Percentiles rank a stretch among this genome's conserved stretches.
These are phyloP conservation scores for Parascotia fuliginaria DNA, from an alignment of 2,888 invertebrate species.

Conservation along the genomic window DNA sequence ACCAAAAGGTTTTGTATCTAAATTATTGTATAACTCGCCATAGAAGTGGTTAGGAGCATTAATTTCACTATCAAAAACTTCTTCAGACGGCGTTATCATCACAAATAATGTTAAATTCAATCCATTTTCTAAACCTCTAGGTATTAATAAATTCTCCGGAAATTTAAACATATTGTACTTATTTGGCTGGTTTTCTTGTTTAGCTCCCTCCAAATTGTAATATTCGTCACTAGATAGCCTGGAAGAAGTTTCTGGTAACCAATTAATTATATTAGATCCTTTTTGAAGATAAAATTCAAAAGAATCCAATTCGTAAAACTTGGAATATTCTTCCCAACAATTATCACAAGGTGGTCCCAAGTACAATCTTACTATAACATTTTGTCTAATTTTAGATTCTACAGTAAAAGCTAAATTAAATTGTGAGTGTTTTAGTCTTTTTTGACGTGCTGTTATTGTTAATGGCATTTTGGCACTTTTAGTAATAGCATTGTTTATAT, in stretches of 20 bases:
- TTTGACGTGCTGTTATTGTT: conserved; percentile 63
- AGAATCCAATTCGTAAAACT: conserved; percentile 70
- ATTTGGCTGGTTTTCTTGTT: conserved; percentile 37
- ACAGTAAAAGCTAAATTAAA: conserved; percentile 65
- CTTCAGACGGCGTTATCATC: conserved; percentile 60
- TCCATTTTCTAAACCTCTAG: conserved; percentile 66
- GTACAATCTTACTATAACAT: conserved; percentile 65
- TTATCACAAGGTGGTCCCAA: conserved; percentile 68
- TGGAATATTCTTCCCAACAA: conserved; percentile 62
- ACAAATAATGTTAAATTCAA: conserved; percentile 72
- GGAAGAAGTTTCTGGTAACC: conserved; percentile 59
- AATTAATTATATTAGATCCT: conserved; percentile 64
- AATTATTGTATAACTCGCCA: conserved; percentile 47
- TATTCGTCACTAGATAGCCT: conserved; percentile 60
- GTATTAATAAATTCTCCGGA: conserved; percentile 69
- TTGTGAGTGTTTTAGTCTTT: conserved; percentile 63
- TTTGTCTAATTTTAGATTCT: conserved; percentile 50
- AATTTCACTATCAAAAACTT: conserved; percentile 39
- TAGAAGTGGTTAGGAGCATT: conserved; percentile 48
- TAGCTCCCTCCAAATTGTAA: conserved; percentile 53
- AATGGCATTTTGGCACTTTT: conserved; percentile 41
- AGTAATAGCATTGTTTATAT: conserved; percentile 57
- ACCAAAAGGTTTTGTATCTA: conserved; percentile 68
- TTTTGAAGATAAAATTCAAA: conserved; percentile 53
- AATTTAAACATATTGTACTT: conserved; percentile 68